Evolutionary conservation across 1,140 invertebrate species (phyloP).

Genomic region (Drosophila melanica): DNA sequence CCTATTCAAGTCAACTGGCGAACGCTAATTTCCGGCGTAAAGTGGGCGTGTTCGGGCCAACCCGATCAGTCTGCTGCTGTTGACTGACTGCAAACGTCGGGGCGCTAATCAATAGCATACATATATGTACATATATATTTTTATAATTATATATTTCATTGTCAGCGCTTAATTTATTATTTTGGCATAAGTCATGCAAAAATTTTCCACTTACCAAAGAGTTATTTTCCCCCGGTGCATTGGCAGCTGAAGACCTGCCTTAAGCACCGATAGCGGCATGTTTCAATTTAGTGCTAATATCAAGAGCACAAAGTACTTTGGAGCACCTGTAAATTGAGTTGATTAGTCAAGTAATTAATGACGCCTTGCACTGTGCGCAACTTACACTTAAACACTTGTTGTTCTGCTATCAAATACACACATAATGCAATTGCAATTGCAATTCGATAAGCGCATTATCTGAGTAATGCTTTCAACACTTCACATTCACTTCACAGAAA

Average conservation of each 20-base stretch:
- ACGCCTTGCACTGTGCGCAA: background rate
- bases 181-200: conserved; percentile 68
- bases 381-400: conserved; percentile 5
- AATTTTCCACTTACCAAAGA: conserved; percentile 69
- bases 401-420: background rate
- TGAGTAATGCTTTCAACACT: conserved; percentile 1
- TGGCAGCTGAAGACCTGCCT: background rate
- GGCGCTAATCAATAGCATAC: conserved; percentile 70
- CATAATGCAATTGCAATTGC: conserved; percentile 11
- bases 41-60: conserved; percentile 31
- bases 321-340: conserved; percentile 18
- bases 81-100: background rate
- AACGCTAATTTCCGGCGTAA: conserved; percentile 62
- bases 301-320: background rate
- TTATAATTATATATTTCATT: conserved; percentile 65
- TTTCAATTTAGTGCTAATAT: conserved; percentile 3
- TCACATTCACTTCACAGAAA: background rate
- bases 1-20: conserved; percentile 1
- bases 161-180: conserved; percentile 63
- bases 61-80: background rate
- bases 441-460: conserved; percentile 6
- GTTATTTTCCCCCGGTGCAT: conserved; percentile 61
- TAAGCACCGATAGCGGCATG: background rate
- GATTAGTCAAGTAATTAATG: conserved; percentile 5
- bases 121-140: conserved; percentile 52